phyloP scores from a whole-genome alignment of 2,797 vertebrate species.

The Acrossocheilus wenchowensis region DNA sequence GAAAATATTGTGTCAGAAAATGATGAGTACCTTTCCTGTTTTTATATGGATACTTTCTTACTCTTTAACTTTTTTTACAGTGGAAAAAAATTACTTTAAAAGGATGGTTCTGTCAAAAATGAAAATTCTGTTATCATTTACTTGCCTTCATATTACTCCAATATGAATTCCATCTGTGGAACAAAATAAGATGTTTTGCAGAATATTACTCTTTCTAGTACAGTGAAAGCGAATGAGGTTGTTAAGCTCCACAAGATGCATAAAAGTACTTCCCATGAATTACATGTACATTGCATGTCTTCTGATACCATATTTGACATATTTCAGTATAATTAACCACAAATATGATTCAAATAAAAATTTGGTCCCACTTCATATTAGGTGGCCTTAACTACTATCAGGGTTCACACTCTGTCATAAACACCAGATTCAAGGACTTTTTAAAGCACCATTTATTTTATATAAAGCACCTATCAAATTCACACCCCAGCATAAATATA shows the following conservation, averaged over 20 bases:
- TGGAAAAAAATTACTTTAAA: not conserved
- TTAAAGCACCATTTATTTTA: too few relatives aligned
- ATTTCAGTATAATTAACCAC: not conserved
- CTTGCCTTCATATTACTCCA: too few relatives aligned
- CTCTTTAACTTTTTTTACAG: not conserved
- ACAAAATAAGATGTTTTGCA: not conserved
- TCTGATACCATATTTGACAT: not conserved
- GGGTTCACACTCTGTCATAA: too few relatives aligned
- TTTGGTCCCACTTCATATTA: too few relatives aligned
- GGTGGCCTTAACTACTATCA: too few relatives aligned
- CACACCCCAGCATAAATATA: too few relatives aligned
- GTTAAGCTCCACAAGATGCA: not conserved
- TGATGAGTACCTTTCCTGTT: not conserved
- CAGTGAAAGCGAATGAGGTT: not conserved
- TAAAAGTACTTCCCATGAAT: not conserved
- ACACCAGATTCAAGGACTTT: too few relatives aligned
- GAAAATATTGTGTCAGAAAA: not conserved
- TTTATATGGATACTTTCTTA: not conserved
- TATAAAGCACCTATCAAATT: too few relatives aligned
- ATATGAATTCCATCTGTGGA: not conserved
- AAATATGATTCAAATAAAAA: not conserved
- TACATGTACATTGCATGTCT: not conserved
- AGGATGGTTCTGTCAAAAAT: not conserved
- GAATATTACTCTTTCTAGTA: not conserved
- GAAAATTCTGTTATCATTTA: not conserved